phyloP scores from a whole-genome alignment of 2,113 vertebrate species.

The Phalacrocorax brasilianus region DNA sequence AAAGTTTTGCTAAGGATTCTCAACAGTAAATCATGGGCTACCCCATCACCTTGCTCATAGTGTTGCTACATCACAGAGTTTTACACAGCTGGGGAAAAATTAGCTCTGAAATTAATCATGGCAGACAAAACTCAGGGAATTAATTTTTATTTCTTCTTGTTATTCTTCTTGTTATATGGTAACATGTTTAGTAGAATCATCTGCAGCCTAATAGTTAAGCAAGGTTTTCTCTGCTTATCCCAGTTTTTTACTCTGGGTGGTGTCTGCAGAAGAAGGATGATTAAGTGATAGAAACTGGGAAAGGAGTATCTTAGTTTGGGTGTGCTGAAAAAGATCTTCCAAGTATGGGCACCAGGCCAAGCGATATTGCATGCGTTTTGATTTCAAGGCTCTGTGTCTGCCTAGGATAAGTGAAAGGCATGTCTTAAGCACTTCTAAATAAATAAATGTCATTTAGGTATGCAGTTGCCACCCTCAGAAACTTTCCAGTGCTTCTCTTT shows the following conservation, averaged over 20 bases:
- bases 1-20: neutral
- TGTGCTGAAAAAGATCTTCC: slow-evolving; percentile 54
- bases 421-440: slow-evolving; percentile 52
- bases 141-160: neutral
- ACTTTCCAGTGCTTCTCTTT: slow-evolving; percentile 37
- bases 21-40: rapidly evolving
- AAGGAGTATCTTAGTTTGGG: slow-evolving; percentile 22
- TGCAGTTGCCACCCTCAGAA: slow-evolving; percentile 47
- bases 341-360: slow-evolving; percentile 43
- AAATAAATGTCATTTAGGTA: slow-evolving; percentile 60
- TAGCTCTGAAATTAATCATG: neutral
- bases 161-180: neutral
- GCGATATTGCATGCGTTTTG: slow-evolving; percentile 16
- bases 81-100: neutral
- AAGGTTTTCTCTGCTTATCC: neutral
- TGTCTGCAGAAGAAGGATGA: slow-evolving; percentile 23
- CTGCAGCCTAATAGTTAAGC: neutral
- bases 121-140: neutral
- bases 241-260: slow-evolving; percentile 23
- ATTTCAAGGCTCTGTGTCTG: slow-evolving; percentile 47
- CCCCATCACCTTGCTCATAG: neutral
- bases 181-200: neutral
- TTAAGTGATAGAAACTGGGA: slow-evolving; percentile 43
- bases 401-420: slow-evolving; percentile 38
- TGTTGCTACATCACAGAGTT: neutral